Base-by-base conservation (phyloP, 2,113 vertebrate genomes). In the Scopus umbretta region DNA sequence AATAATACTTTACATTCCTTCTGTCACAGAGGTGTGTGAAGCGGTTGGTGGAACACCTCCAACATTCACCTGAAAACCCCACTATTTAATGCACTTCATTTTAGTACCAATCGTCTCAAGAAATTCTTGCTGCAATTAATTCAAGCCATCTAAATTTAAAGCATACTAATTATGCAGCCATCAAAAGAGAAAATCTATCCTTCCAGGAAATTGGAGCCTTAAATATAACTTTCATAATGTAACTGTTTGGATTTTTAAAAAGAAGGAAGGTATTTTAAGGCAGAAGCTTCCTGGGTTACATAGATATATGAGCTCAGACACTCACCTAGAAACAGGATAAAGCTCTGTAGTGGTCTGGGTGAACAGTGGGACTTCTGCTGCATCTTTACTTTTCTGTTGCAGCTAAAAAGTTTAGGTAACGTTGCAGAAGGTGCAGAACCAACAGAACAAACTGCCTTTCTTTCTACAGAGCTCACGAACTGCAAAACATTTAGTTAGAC, bases 91-190 rank as follows among this genome's bases (percentile, higher is more conserved):
- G 65, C 61, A 68, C 50, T 97, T 95, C 61, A 70, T 95, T 96
- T 94, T 95, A 97, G 49, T 94, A 95, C 42, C 67, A 88, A 52
- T 80, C 91, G 67, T 96, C 79, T 78, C 78, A 95, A 93, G 92
- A 97, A 95, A 95, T 95, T 92, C 76, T 96, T 94, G 88, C 45
- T 86, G 83, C 89, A 97, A 98, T 97, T 98, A 97, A 97, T 98
- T 98, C 79, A 79, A 94, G 43, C 49, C 93, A 95, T 96, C 88
- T 96, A 97, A 98, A 97, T 97, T 97, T 98, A 97, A 97, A 96
- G 84, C 95, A 95, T 92, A 92, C 88, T 95, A 97, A 98, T 98
- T 97, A 97, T 81, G 89, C 91, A 96, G 91, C 80, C 82, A 55
- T 96, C 80, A 96, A 88, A 96, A 95, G 76, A 59, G 38, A 95